phyloP scores from a whole-genome alignment of 1,140 invertebrate genomes.

The Neodiprion fabricii region DNA sequence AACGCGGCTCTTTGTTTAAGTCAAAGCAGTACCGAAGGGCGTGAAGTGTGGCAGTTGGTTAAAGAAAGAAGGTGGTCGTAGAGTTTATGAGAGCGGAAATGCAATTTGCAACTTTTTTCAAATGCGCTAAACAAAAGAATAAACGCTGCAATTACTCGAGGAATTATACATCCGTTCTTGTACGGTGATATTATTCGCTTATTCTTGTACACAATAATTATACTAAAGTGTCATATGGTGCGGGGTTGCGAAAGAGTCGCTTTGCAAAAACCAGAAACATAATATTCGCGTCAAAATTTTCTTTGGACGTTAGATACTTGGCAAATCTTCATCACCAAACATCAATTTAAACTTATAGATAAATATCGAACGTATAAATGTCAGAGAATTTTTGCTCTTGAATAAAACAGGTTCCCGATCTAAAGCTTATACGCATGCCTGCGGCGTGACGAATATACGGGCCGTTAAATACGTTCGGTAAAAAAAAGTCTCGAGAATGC shows the following conservation, averaged over 20 bases:
- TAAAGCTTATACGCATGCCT: not conserved
- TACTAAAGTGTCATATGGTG: too few species aligned
- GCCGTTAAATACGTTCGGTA: not conserved
- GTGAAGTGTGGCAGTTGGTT: slow-evolving; percentile 5
- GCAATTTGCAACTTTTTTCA: not conserved
- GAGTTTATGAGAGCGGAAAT: not conserved
- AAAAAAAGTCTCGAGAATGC: not conserved
- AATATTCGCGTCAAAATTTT: too few species aligned
- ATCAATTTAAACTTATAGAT: too few species aligned
- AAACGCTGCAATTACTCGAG: not conserved
- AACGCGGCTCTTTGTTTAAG: not conserved
- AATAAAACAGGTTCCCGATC: slow-evolving; percentile 5
- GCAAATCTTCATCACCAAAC: too few species aligned
- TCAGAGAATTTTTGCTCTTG: not conserved
- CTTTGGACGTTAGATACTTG: too few species aligned
- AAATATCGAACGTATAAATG: not conserved
- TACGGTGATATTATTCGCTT: too few species aligned
- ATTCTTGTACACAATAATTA: too few species aligned
- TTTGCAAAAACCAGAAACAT: too few species aligned
- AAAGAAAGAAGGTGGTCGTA: not conserved
- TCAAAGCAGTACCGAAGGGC: not conserved
- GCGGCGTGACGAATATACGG: not conserved
- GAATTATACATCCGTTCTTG: not conserved
- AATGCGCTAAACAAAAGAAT: not conserved
- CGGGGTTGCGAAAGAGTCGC: too few species aligned